Base-by-base conservation (phyloP, 2,888 invertebrate species). In the Dynastes tityus region DNA sequence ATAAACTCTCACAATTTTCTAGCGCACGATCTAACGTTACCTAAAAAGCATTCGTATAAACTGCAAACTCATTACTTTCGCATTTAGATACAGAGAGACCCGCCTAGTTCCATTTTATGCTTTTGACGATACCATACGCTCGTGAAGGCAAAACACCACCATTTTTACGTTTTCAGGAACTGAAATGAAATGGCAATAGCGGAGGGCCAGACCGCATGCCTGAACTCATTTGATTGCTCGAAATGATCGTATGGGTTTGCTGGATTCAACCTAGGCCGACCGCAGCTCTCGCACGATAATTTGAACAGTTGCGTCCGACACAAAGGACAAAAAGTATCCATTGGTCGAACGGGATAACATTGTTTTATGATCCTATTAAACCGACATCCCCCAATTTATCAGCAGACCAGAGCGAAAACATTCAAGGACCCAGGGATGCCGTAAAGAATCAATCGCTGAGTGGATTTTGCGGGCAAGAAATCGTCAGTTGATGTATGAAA, bases 351-450 rank as follows among this genome's bases (percentile, higher is more conserved):
- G 13, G 40, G 58, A 58, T 74, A 40, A 29, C 68, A 68, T 74
- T 45, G 73, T 61, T 74, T 74, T 74, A 74, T 74, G 73, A 74
- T 61, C 13, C 45, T 61, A 58, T 74, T 61, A 61, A 49, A 61
- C n/a, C n/a, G 40, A 32, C 11, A 61, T 29, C 40, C 58, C 40
- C 16, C 37, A 16, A 22, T 73, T 61, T 27, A 49, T 61, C 61
- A 74, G 16, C 22, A 4, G 61, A 22, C 27, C 13, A 0, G 5
- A 40, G 32, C 4, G 40, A 68, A 51, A 51, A 51, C 13, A n/a
- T 68, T 68, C 53, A 29, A 22, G 51, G 45, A 13, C 27, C 63
- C 32, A 8, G 27, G 1, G 45, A 6, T 16, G 68, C 8, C 9
- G 27, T 51, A 45, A 51, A 68, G 29, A 67, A 45, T 45, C 65